phyloP scores from a whole-genome alignment of 1,140 invertebrate genomes.

The Muscidifurax raptorellus region DNA sequence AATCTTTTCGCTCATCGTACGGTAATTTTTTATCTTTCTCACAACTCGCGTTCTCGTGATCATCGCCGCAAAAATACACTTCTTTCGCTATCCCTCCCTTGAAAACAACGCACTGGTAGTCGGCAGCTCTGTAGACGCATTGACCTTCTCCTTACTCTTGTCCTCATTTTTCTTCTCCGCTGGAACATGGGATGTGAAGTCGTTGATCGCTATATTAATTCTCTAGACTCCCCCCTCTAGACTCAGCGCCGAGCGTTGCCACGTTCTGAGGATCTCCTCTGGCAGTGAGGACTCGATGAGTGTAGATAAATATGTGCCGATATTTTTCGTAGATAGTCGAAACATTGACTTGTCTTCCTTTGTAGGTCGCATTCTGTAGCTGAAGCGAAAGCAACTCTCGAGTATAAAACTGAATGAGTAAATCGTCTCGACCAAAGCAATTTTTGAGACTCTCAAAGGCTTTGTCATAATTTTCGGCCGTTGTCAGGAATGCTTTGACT shows the following conservation, averaged over 20 bases:
- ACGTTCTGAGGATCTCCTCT: conserved; percentile 62
- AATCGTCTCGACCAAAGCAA: conserved; percentile 43
- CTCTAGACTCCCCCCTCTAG: too few species aligned
- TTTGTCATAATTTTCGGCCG: conserved; percentile 31
- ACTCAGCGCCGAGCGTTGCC: too few species aligned
- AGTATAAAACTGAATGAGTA: conserved; percentile 7
- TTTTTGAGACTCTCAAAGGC: conserved; percentile 51
- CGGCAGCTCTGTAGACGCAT: background rate
- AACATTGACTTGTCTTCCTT: conserved; percentile 51
- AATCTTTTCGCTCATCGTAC: too few species aligned
- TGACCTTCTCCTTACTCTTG: too few species aligned
- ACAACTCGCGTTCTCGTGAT: too few species aligned
- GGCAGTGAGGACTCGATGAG: too few species aligned
- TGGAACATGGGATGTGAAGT: too few species aligned
- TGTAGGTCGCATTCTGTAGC: conserved; percentile 46
- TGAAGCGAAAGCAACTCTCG: conserved; percentile 59
- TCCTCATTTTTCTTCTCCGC: too few species aligned
- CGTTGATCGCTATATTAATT: too few species aligned
- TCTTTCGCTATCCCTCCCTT: background rate
- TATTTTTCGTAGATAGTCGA: conserved; percentile 60
- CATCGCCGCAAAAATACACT: background rate
- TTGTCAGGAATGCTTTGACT: conserved; percentile 52
- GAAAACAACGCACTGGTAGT: background rate
- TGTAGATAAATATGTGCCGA: conserved; percentile 62
- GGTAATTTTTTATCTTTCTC: too few species aligned